Evolutionary conservation across 2,888 invertebrate species (phyloP), one percentile per base, ranked within the genome.

Genomic region (Phalera bucephala): DNA sequence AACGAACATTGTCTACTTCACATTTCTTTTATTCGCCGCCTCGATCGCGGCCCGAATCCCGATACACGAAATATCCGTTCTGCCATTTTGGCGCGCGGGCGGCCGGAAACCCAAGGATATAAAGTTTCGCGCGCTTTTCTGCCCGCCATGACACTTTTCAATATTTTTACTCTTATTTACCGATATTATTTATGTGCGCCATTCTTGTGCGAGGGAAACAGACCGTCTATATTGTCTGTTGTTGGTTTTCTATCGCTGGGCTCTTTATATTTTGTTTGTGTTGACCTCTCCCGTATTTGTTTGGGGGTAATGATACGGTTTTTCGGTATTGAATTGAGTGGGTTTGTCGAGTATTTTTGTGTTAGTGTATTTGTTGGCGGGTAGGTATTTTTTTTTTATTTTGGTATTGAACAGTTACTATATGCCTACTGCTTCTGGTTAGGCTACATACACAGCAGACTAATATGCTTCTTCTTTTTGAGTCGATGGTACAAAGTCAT

Each of bases 111-210:
- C 74, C 74, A 67, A 76, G 86, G 85, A 86, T 83, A 87, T 87
- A 83, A 86, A 83, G 80, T 82, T 82, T 77, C 84, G 77, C 81
- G 77, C 80, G 79, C 80, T 76, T 82, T 82, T 84, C 81, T 82
- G 64, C 74, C 75, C 79, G 77, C 81, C 77, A 75, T 84, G 89
- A 88, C 89, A 85, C 67, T 89, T 87, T 85, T 79, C 89, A 82
- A 89, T 89, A 89, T 88, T 87, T 62, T 88, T 83, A 85, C 82
- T 81, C 80, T 88, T 89, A 89, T 89, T 89, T 88, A 89, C 82
- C 72, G 85, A 76, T 64, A 81, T 89, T 88, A 88, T 88, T 87
- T 88, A 86, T 89, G 83, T 76, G 68, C 54, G 54, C 70, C 68
- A 80, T 87, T 85, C 84, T 84, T 85, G 54, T 69, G 51, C 43